Base-by-base conservation (phyloP, 2,797 vertebrate species). In the Melanotaenia nigrans region DNA sequence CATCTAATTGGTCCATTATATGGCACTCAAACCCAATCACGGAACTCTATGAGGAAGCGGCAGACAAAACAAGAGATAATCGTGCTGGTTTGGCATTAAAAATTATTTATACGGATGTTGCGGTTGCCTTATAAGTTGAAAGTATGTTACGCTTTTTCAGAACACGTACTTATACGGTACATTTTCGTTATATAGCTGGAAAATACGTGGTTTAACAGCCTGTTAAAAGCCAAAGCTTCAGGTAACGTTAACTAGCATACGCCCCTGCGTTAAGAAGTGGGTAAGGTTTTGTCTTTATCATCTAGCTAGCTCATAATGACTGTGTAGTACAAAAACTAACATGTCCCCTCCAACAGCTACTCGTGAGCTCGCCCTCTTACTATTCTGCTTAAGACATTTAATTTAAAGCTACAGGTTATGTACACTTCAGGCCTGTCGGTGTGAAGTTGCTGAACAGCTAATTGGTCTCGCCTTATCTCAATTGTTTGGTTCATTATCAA, bases 21-120 rank as follows among this genome's bases (percentile, higher is more conserved):
- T 68, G 81, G 1, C 88, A 78, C 20, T 93, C 81, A 85, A 77
- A 53, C 4, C 8, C 54, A 12, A 76, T 88, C 57, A 33, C 82
- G 92, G 90, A 94, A 92, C 61, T 69, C 18, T 13, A 85, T 65
- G 66, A 90, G 92, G 92, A 94, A 94, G 88, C 88, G 75, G 69
- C 66, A 81, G 82, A 89, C 86, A 84, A 87, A 88, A 89, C 85
- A 87, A 87, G 73, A 64, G 47, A 80, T 49, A 77, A 64, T 79
- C 47, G 84, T 35, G 79, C 36, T 55, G 78, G 67, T 65, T 57
- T 58, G 68, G 65, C 70, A 71, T 68, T 69, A 64, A 82, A 45
- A 71, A 69, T 54, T 59, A 68, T 4, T 12, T 12, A 49, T 28
- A 55, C 45, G 24, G 57, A 74, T 73, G 61, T 40, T 51, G 55